phyloP scores from a whole-genome alignment of 2,888 invertebrate species.

The Standfussiana lucernea region DNA sequence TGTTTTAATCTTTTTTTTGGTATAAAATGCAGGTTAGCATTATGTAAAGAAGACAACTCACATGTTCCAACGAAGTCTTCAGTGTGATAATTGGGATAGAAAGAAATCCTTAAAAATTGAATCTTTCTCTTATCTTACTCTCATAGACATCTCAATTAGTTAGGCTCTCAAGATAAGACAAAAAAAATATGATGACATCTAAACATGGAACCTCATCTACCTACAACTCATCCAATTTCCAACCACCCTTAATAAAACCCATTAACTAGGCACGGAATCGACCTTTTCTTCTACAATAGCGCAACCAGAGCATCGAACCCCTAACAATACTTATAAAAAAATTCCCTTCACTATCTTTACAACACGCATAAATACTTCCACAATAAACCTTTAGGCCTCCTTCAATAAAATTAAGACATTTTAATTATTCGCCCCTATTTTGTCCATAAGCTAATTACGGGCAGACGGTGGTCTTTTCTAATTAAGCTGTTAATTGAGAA shows the following conservation, averaged over 20 bases:
- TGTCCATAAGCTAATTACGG: slow-evolving; percentile 79
- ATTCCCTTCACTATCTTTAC: slow-evolving; percentile 76
- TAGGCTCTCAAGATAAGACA: slow-evolving; percentile 18
- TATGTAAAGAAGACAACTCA: not conserved
- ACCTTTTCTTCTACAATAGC: slow-evolving; percentile 37
- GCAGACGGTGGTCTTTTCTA: slow-evolving; percentile 88
- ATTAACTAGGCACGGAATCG: not conserved
- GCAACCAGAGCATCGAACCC: slow-evolving; percentile 30
- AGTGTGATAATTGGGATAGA: not conserved
- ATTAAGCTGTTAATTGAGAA: slow-evolving; percentile 88
- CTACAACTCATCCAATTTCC: slow-evolving; percentile 2
- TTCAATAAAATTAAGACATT: slow-evolving; percentile 90
- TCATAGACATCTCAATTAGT: slow-evolving; percentile 40
- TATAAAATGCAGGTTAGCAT: not conserved
- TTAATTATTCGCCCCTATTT: slow-evolving; percentile 89
- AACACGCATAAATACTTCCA: slow-evolving; percentile 77
- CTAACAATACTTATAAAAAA: slow-evolving; percentile 44
- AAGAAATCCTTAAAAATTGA: not conserved
- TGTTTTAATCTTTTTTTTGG: slow-evolving; percentile 16
- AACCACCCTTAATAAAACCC: slow-evolving; percentile 22
- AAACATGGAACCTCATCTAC: not conserved
- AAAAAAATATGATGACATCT: not conserved
- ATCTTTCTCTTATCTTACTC: not conserved
- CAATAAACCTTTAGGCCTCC: slow-evolving; percentile 81
- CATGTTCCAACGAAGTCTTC: not conserved